Evolutionary conservation across 1,140 invertebrate genomes (phyloP), one percentile per base, ranked within the genome.

Genomic region (Diorhabda carinulata): DNA sequence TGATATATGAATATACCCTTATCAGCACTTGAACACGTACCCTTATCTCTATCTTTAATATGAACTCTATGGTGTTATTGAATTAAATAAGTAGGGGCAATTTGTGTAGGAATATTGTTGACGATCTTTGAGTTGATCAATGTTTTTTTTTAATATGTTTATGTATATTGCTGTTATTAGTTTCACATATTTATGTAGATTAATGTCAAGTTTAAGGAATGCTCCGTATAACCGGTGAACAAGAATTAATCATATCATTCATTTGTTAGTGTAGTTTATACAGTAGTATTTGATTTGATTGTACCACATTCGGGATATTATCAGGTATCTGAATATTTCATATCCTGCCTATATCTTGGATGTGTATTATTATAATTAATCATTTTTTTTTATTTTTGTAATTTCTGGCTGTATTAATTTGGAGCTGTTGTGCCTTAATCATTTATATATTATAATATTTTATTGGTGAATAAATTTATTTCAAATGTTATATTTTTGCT

Each of bases 201-300:
- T 45, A 45, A 45, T 63, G 9, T 63, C 40, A 44, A 63, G n/a
- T 69, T 70, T 68, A 67, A 61, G 64, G 67, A 61, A 61, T 67
- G 73, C 60, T 45, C 58, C 52, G 59, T 62, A 62, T 25, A 9
- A 8, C 67, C 72, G 70, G 76, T 71, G 61, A 67, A 75, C 77
- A 78, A 78, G 77, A 78, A 78, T 77, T 77, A 70, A 78, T 77
- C 77, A 78, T 78, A 78, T 78, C 77, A 78, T 74, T 73, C 73
- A 69, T 72, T 57, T 60, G 57, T 62, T 62, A 43, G 57, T 58
- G 62, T 8, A 56, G 59, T 72, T 70, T 61, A 65, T 60, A 10
- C 41, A 10, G 57, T 57, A 10, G 41, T 0, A n/a, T 68, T 70
- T 56, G 41, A 43, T 66, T 64, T 42, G 5, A 25, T 60, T 68